These are phyloP conservation scores for Puffinus mauretanicus DNA, from an alignment of 2,113 vertebrate species.

Conservation along the genomic window DNA sequence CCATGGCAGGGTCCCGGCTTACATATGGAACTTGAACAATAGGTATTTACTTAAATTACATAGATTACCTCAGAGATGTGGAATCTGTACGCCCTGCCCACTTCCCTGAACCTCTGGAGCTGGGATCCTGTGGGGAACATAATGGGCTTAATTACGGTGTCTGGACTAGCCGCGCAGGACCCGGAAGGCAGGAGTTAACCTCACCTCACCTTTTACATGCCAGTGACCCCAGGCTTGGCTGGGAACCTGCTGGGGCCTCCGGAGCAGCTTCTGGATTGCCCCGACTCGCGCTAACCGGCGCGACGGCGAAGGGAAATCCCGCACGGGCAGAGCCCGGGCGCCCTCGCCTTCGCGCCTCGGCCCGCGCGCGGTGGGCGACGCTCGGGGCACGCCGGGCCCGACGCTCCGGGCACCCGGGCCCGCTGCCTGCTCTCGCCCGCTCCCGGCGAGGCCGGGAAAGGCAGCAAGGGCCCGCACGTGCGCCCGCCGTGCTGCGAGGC, in stretches of 20 bases:
- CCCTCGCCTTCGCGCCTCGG: not conserved
- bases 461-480: no score
- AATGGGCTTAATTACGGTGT: conserved; percentile 62
- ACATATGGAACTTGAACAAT: conserved; percentile 46
- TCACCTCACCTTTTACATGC: conserved; percentile 55
- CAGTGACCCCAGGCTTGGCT: conserved; percentile 8
- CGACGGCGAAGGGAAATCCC: not conserved
- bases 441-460: no score
- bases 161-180: conserved; percentile 42
- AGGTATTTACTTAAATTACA: conserved; percentile 49
- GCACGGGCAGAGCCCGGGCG: accelerated
- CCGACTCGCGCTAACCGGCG: not conserved
- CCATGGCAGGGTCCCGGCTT: not conserved
- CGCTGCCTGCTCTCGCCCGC: not conserved
- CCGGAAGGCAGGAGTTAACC: conserved; percentile 62
- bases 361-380: accelerated
- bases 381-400: no score
- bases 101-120: conserved; percentile 43
- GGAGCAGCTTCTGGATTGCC: not conserved
- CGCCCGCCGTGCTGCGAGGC: no score
- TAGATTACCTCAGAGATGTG: conserved; percentile 53
- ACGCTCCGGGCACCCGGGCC: no score
- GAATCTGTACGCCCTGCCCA: conserved; percentile 38
- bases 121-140: conserved; percentile 54
- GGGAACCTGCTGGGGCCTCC: not conserved